phyloP scores from a whole-genome alignment of 2,113 vertebrate species.

The Talpa occidentalis region DNA sequence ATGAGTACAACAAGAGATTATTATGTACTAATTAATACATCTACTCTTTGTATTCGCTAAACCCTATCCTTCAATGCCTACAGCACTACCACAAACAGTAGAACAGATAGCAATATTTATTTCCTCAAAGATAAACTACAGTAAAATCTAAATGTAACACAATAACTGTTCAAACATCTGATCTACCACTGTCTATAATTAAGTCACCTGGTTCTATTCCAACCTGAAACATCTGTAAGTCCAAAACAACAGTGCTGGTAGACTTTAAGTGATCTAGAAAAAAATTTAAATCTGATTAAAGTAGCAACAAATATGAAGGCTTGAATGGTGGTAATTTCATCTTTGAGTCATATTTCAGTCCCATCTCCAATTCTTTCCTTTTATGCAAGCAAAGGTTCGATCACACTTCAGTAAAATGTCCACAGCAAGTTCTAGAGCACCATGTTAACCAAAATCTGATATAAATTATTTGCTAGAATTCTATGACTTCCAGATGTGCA shows the following conservation, averaged over 20 bases:
- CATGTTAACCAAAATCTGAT: neutral
- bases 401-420: neutral
- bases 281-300: neutral
- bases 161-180: neutral
- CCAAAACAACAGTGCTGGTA: neutral
- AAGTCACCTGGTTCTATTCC: neutral
- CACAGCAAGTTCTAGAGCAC: neutral
- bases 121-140: constrained; percentile 12
- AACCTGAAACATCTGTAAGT: neutral
- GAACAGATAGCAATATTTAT: neutral
- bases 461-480: neutral
- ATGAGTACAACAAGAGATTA: neutral
- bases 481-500: neutral
- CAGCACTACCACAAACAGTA: neutral
- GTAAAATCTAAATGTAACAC: constrained; percentile 15
- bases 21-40: neutral
- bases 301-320: constrained; percentile 18
- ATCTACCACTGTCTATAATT: neutral
- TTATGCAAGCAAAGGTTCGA: neutral
- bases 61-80: neutral
- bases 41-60: neutral
- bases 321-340: neutral
- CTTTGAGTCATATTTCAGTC: neutral
- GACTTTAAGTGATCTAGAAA: neutral
- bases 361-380: neutral